Evolutionary conservation across 2,888 invertebrate genomes (phyloP).

Genomic region (Apocheima hispidaria): DNA sequence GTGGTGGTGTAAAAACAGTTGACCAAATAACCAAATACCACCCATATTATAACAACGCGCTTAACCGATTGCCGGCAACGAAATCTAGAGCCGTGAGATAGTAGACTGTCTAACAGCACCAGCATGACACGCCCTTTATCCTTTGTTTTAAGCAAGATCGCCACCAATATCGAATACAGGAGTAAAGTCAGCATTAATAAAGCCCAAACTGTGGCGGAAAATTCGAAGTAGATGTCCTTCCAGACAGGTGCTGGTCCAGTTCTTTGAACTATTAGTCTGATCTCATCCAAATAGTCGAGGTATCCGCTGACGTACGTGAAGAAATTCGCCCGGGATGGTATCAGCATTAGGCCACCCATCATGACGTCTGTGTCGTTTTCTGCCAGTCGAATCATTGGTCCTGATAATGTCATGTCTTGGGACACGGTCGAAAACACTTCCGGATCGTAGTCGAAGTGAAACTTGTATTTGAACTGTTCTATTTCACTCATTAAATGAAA

Average conservation of each 20-base stretch:
- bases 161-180: slow-evolving; percentile 48
- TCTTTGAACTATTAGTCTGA: slow-evolving; percentile 57
- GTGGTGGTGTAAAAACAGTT: slow-evolving; percentile 51
- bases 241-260: slow-evolving; percentile 49
- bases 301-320: slow-evolving; percentile 58
- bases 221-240: slow-evolving; percentile 60
- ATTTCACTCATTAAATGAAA: slow-evolving; percentile 56
- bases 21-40: slow-evolving; percentile 57
- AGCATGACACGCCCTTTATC: slow-evolving; percentile 52
- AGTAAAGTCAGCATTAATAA: slow-evolving; percentile 49
- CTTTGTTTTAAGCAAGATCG: slow-evolving; percentile 40
- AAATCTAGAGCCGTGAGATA: slow-evolving; percentile 52
- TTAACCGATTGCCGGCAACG: slow-evolving; percentile 43
- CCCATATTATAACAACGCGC: slow-evolving; percentile 57
- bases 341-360: slow-evolving; percentile 52
- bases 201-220: slow-evolving; percentile 56
- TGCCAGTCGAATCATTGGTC: slow-evolving; percentile 48
- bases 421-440: slow-evolving; percentile 52
- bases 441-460: slow-evolving; percentile 46
- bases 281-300: slow-evolving; percentile 54
- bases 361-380: slow-evolving; percentile 48
- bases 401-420: slow-evolving; percentile 52
- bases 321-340: slow-evolving; percentile 42
- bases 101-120: slow-evolving; percentile 53
- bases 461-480: slow-evolving; percentile 59